Evolutionary conservation across 35 echinoderm and acorn worm species (phyloP).

Genomic region (Ophioderma brevispina): DNA sequence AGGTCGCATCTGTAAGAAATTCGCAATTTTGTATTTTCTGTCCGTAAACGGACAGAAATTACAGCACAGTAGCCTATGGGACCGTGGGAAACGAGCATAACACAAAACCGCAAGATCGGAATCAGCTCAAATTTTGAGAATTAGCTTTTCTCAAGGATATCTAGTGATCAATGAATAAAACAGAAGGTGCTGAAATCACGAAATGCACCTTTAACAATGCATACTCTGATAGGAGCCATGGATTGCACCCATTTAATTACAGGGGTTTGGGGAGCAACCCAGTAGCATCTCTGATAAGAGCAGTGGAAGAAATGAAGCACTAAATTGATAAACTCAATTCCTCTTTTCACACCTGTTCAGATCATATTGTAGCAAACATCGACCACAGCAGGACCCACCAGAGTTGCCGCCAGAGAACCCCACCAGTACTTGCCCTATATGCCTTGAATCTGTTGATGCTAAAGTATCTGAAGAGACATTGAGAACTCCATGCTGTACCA

Average conservation of each 20-base stretch:
- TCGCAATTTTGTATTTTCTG: too few relatives aligned
- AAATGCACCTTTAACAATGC: too few relatives aligned
- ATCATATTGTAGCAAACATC: constrained; percentile 60
- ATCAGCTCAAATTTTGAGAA: too few relatives aligned
- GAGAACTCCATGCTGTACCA: constrained; percentile 75
- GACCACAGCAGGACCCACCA: constrained; percentile 43
- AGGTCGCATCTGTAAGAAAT: too few relatives aligned
- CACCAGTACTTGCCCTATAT: constrained; percentile 66
- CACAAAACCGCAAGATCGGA: too few relatives aligned
- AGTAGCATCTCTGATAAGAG: not conserved
- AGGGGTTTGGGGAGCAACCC: too few relatives aligned
- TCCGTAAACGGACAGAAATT: too few relatives aligned
- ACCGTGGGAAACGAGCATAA: too few relatives aligned
- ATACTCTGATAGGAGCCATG: not conserved
- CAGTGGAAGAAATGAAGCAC: not conserved
- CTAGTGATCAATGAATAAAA: too few relatives aligned
- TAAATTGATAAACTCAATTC: not conserved
- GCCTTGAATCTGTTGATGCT: constrained; percentile 49
- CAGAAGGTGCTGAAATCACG: too few relatives aligned
- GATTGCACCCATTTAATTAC: not conserved
- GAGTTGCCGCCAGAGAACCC: not conserved
- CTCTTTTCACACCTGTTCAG: not conserved
- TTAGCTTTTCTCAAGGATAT: too few relatives aligned
- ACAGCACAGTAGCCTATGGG: too few relatives aligned
- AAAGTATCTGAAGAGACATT: constrained; percentile 23